Evolutionary conservation across 2,888 invertebrate genomes (phyloP).

Genomic region (Sipha maydis): DNA sequence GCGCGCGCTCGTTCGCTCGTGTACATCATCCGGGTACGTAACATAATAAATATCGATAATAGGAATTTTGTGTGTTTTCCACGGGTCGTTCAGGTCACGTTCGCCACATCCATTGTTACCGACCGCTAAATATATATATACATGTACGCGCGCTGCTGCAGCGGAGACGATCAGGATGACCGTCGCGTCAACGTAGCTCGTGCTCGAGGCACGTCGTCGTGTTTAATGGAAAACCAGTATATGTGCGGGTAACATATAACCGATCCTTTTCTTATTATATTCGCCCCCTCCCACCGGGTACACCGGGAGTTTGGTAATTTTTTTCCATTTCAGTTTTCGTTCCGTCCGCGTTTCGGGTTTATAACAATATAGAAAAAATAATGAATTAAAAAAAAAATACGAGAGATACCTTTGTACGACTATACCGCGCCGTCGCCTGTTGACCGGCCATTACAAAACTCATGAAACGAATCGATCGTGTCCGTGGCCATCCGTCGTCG

Average conservation of each 20-base stretch:
- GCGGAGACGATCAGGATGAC: not conserved
- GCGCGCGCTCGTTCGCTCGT: not conserved
- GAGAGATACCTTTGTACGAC: not conserved
- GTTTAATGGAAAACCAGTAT: not conserved
- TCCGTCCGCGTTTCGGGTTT: not conserved
- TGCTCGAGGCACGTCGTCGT: constrained; percentile 34
- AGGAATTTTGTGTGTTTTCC: constrained; percentile 55
- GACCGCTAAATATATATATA: not conserved
- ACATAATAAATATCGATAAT: not conserved
- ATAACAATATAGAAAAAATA: constrained; percentile 1
- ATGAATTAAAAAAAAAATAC: constrained; percentile 23
- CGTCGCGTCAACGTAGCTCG: constrained; percentile 7
- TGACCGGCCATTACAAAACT: constrained; percentile 17
- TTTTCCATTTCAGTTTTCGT: not conserved
- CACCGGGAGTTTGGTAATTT: not conserved
- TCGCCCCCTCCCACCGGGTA: not conserved
- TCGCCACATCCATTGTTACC: constrained; percentile 24
- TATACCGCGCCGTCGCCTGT: not conserved
- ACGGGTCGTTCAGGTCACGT: constrained; percentile 58
- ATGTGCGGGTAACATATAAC: not conserved
- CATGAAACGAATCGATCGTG: constrained; percentile 52
- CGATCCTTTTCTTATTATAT: constrained; percentile 20
- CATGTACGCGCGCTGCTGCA: not conserved
- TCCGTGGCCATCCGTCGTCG: constrained; percentile 1
- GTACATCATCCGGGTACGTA: not conserved